Evolutionary conservation across 1,140 invertebrate genomes (phyloP), one percentile per base, ranked within the genome.

Genomic region (Dolichoris vasculosae): DNA sequence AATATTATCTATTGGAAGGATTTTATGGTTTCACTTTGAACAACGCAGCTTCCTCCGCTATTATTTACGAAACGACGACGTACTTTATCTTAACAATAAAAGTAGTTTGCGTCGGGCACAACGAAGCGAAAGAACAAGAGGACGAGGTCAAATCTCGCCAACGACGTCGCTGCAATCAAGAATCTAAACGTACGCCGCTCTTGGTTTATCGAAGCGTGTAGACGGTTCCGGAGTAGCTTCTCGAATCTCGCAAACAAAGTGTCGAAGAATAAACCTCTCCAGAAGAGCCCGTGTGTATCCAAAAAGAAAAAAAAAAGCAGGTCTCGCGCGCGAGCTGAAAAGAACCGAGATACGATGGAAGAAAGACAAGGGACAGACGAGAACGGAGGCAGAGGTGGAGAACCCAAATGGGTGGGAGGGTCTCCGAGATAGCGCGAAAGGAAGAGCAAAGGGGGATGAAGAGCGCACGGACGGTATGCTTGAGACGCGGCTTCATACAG

Each of bases 1-100:
- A 86, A 86, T 86, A 86, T 86, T 86, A 86, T 86, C 59, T 86
- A 86, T 86, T 67, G 84, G 71, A 17, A n/a, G 71, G 79, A 80
- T 77, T 82, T 86, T 82, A 86, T 77, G 79, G 79, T 77, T 77
- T 82, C 79, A 82, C 84, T 86, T 67, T 82, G 78, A 63, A 40
- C 73, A 11, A 48, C 59, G 59, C 59, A 15, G 51, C 51, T 48
- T 73, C 76, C 15, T 38, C 4, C 35, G 63, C 35, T 35, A 43
- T 75, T 80, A 85, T 85, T 85, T 85, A 85, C 67, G 48, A 64
- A 85, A 75, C 67, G 83, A 48, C 76, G 17, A 17, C 82, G 77
- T 85, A 73, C 77, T 85, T 75, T 85, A 73, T 81, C 67, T 76
- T 20, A 81, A 76, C 78, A 76, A 85, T 82, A 76, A 67, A 82